Evolutionary conservation across 2,888 invertebrate genomes (phyloP).

Genomic region (Dolomedes plantarius): DNA sequence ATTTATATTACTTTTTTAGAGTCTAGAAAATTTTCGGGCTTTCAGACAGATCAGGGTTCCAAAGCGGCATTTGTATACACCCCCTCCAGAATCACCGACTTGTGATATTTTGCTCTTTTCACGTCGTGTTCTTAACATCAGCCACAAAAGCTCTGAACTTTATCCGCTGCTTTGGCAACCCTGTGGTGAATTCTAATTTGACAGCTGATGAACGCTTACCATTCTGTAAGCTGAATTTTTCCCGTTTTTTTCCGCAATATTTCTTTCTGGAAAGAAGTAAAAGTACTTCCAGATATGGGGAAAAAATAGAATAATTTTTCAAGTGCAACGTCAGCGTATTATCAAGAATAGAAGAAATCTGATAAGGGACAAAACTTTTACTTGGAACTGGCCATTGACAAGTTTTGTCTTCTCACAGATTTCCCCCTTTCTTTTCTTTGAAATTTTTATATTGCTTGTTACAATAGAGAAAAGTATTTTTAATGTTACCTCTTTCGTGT

Average conservation of each 20-base stretch:
- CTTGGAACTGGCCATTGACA: too few relatives aligned
- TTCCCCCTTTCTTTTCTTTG: too few relatives aligned
- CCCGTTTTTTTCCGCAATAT: neutral
- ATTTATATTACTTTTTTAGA: too few relatives aligned
- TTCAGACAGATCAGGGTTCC: too few relatives aligned
- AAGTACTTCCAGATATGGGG: neutral
- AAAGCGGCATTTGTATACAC: too few relatives aligned
- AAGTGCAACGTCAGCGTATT: neutral
- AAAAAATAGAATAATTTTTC: neutral
- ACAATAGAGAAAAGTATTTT: too few relatives aligned
- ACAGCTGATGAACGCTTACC: slow-evolving; percentile 45
- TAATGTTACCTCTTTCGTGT: too few relatives aligned
- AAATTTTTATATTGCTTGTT: too few relatives aligned
- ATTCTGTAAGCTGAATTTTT: neutral
- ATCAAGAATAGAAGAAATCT: neutral
- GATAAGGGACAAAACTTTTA: neutral
- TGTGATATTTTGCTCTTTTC: neutral
- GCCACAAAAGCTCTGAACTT: neutral
- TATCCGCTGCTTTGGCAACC: slow-evolving; percentile 53
- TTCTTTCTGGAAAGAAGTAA: neutral
- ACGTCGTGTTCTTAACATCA: neutral
- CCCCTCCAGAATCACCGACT: too few relatives aligned
- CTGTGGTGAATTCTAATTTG: slow-evolving; percentile 70
- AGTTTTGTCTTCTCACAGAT: too few relatives aligned
- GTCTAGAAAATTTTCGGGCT: too few relatives aligned